Percentiles rank a stretch among this genome's conserved stretches.
Conservation (phyloP, 2,113 vertebrate genomes). For the Pseudorhombus dupliciocellatus region DNA sequence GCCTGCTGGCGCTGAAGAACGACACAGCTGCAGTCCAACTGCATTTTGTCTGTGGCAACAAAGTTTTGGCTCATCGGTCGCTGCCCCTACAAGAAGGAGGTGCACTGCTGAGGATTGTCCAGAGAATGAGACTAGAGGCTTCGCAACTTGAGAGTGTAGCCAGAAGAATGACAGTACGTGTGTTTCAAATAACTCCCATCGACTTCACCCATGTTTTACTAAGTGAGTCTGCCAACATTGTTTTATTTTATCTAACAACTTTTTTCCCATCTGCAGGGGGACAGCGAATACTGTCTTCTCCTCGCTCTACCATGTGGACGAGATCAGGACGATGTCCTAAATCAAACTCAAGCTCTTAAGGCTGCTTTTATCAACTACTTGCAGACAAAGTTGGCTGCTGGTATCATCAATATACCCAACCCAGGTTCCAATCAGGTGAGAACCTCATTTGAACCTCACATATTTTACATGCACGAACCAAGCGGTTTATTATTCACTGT, state of each 20-base stretch:
- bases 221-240: neutral
- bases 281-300: slow-evolving; percentile 95
- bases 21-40: slow-evolving; percentile 97
- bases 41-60: slow-evolving; percentile 97
- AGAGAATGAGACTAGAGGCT: slow-evolving; percentile 96
- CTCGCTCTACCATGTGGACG: slow-evolving; percentile 95
- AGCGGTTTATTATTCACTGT: neutral
- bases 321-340: slow-evolving; percentile 97
- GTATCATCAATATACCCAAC: slow-evolving; percentile 98
- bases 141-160: slow-evolving; percentile 95
- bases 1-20: slow-evolving; percentile 94
- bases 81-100: slow-evolving; percentile 93
- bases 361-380: slow-evolving; percentile 97
- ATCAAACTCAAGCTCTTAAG: slow-evolving; percentile 94
- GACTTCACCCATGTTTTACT: neutral
- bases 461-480: neutral
- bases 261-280: slow-evolving; percentile 82
- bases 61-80: slow-evolving; percentile 92
- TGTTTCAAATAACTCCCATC: neutral
- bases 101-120: slow-evolving; percentile 90
- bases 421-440: slow-evolving; percentile 97
- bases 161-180: slow-evolving; percentile 93
- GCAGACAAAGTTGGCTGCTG: slow-evolving; percentile 95
- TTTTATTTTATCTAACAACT: neutral
- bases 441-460: neutral